phyloP scores from a whole-genome alignment of 2,888 invertebrate genomes.

The Junonia oenone region DNA sequence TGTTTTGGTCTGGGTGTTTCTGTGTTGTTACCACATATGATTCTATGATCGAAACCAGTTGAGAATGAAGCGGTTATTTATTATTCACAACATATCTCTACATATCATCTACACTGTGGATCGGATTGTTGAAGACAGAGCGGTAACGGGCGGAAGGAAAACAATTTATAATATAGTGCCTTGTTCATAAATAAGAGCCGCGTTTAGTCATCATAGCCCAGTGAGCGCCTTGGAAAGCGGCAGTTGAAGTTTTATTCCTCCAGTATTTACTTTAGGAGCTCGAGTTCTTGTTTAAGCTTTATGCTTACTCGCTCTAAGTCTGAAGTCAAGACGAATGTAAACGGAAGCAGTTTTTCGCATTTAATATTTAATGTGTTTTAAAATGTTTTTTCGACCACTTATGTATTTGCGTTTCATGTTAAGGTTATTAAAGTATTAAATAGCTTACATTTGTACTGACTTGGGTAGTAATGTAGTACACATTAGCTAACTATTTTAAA shows the following conservation, averaged over 20 bases:
- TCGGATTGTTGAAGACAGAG: not conserved
- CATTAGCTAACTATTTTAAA: no score
- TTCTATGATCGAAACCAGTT: not conserved
- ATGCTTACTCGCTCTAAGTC: not conserved
- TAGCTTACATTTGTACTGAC: no score
- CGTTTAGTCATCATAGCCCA: slow-evolving; percentile 1
- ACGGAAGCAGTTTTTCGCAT: not conserved
- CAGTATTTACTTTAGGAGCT: not conserved
- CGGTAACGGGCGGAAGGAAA: slow-evolving; percentile 1
- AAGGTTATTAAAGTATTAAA: no score
- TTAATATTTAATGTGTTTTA: not conserved
- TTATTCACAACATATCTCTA: not conserved
- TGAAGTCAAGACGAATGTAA: not conserved
- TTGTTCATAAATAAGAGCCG: slow-evolving; percentile 1
- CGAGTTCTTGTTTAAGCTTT: not conserved
- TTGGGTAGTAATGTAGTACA: no score
- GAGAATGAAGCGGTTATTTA: no score
- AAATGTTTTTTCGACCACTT: no score
- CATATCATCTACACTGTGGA: not conserved
- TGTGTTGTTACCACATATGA: no score
- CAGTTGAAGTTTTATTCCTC: not conserved
- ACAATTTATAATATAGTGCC: slow-evolving; percentile 3
- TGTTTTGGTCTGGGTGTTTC: no score
- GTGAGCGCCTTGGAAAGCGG: not conserved
- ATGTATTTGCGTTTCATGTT: no score